Base-by-base conservation (phyloP, 2,797 vertebrate species). In the Gouania willdenowi region DNA sequence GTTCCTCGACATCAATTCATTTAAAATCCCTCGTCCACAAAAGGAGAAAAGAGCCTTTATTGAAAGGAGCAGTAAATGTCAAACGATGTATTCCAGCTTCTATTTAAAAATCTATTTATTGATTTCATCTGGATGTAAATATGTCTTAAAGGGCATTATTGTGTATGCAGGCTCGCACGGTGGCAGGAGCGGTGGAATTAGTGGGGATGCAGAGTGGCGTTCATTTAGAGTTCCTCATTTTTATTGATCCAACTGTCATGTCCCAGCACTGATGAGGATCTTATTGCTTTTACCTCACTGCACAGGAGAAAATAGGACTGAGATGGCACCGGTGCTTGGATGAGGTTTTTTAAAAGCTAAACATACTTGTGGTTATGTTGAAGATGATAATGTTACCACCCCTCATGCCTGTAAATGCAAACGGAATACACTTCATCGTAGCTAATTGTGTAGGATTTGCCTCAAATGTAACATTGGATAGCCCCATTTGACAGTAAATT, bases 211-310 rank as follows among this genome's bases (percentile, higher is more conserved):
- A 69, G 65, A 60, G 67, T 38, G 52, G 39, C 40, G 28, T 66
- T 81, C 50, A 66, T 77, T 75, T 63, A 55, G 63, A 75, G 69
- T 83, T 77, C 68, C 70, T 82, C 71, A 71, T 81, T 76, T 82
- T 72, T 80, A 84, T 82, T 62, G 72, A 85, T 83, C 58, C 19
- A 27, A 32, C 49, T 70, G 75, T 80, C 60, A 70, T 63, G 64
- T 74, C 50, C 69, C 47, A 45, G 62, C 51, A 41, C 51, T 56
- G 64, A 71, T 68, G 41, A 71, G 43, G 46, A 65, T 66, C 41
- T 50, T 63, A 79, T 76, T 80, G 53, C 59, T 66, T 76, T 74
- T 57, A 63, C 30, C 76, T 71, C 57, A 77, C 60, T 31, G 26
- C 38, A 27, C n/a, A 11, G 31, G 61, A 51, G 43, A 72, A 37